Percentiles rank a stretch among this genome's conserved stretches.
phyloP scores from a whole-genome alignment of 1,140 invertebrate species.

The Drosophila teissieri region DNA sequence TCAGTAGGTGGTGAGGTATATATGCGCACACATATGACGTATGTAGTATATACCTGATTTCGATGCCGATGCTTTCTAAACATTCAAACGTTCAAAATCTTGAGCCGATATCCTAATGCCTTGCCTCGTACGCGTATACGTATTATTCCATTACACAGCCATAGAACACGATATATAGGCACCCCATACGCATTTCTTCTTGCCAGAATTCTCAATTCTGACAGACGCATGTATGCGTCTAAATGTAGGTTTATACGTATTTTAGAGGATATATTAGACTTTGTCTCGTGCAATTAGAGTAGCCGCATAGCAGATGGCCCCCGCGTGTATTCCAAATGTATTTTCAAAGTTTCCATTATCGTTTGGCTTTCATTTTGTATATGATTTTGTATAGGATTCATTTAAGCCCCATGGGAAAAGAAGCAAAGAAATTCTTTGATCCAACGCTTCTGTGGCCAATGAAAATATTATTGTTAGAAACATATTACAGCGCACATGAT shows the following conservation, averaged over 20 bases:
- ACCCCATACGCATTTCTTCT: constrained; percentile 11
- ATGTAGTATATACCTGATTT: constrained; percentile 24
- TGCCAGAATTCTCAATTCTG: constrained; percentile 2
- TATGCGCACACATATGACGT: background rate
- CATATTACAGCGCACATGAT: constrained; percentile 4
- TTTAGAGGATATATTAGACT: constrained; percentile 26
- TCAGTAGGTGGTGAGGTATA: constrained; percentile 14
- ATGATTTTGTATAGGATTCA: background rate
- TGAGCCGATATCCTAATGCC: constrained; percentile 26
- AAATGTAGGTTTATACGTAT: constrained; percentile 39
- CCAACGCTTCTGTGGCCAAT: background rate
- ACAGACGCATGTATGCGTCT: constrained; percentile 3
- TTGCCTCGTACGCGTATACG: constrained; percentile 17
- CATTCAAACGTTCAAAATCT: constrained; percentile 19
- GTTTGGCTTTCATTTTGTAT: background rate
- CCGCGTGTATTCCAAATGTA: constrained; percentile 11
- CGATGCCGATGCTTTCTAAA: constrained; percentile 30
- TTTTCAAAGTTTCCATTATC: background rate
- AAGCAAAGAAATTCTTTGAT: background rate
- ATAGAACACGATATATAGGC: background rate
- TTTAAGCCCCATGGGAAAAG: background rate
- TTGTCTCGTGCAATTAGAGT: constrained; percentile 18
- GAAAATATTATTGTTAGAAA: background rate
- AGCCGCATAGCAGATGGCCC: constrained; percentile 15
- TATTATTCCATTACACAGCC: constrained; percentile 29